Evolutionary conservation across 1,140 invertebrate species (phyloP).

Genomic region (Halyomorpha halys): DNA sequence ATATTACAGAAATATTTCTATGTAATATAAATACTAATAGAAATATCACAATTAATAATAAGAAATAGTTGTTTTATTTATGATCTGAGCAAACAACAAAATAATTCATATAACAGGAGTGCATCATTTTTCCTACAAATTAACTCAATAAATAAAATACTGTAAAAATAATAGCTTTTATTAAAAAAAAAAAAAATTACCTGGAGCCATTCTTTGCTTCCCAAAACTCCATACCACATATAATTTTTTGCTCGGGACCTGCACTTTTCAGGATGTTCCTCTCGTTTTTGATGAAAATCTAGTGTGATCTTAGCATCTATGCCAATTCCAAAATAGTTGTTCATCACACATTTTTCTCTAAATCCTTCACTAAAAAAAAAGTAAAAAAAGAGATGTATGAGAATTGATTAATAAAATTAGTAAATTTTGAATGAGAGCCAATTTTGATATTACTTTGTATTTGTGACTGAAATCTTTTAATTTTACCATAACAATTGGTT

Average conservation of each 20-base stretch:
- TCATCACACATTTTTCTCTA: conserved; percentile 93
- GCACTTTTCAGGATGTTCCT: conserved; percentile 97
- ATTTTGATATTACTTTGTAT: no score
- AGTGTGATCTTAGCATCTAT: conserved; percentile 97
- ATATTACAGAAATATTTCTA: no score
- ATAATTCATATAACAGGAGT: neutral
- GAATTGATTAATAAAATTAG: no score
- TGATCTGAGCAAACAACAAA: neutral
- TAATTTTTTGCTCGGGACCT: conserved; percentile 87
- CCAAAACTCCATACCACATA: conserved; percentile 95
- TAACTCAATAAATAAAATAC: neutral
- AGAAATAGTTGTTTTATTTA: no score
- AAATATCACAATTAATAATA: no score
- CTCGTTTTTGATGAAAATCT: conserved; percentile 94
- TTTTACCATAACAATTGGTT: no score
- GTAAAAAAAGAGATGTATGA: neutral
- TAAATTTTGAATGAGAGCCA: no score
- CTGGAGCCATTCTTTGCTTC: conserved; percentile 80
- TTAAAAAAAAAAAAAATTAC: conserved; percentile 25
- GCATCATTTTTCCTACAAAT: no score
- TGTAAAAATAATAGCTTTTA: neutral
- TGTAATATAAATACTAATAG: no score
- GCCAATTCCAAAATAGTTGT: conserved; percentile 98
- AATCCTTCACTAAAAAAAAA: conserved; percentile 63
- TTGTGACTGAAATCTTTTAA: no score